Evolutionary conservation across 2,888 invertebrate species (phyloP).

Genomic region (Spilosoma lubricipeda): DNA sequence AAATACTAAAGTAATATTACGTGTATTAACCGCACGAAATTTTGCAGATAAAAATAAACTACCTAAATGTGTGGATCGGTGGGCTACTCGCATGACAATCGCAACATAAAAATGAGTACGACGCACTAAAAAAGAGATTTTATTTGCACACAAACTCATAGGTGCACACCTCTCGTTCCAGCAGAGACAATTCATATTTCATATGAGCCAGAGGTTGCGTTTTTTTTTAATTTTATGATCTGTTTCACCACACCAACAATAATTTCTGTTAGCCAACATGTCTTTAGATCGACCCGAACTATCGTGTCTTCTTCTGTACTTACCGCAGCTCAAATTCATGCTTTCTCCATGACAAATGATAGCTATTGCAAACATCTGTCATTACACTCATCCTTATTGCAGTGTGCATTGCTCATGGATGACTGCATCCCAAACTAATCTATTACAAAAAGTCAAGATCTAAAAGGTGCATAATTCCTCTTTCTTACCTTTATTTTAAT

Average conservation of each 20-base stretch:
- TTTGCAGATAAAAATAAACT: neutral
- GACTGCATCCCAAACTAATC: too few species aligned
- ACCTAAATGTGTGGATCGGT: neutral
- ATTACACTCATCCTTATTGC: neutral
- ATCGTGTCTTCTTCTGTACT: neutral
- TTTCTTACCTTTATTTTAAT: too few species aligned
- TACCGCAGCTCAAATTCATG: neutral
- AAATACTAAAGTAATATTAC: slow-evolving; percentile 21
- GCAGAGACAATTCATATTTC: neutral
- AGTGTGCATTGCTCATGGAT: too few species aligned
- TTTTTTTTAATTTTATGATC: neutral
- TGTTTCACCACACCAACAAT: neutral
- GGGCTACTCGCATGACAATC: neutral
- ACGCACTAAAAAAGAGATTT: neutral
- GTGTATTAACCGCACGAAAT: slow-evolving; percentile 24
- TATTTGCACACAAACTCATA: neutral
- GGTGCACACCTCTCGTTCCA: neutral
- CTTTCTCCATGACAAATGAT: too few species aligned
- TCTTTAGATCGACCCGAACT: neutral
- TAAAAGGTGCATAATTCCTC: too few species aligned
- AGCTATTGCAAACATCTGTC: too few species aligned
- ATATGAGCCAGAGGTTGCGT: neutral
- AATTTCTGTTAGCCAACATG: neutral
- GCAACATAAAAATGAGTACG: neutral
- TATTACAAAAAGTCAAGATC: too few species aligned